These are phyloP conservation scores for Chelonoidis abingdonii DNA, from an alignment of 2,113 vertebrate species.

Conservation along the genomic window DNA sequence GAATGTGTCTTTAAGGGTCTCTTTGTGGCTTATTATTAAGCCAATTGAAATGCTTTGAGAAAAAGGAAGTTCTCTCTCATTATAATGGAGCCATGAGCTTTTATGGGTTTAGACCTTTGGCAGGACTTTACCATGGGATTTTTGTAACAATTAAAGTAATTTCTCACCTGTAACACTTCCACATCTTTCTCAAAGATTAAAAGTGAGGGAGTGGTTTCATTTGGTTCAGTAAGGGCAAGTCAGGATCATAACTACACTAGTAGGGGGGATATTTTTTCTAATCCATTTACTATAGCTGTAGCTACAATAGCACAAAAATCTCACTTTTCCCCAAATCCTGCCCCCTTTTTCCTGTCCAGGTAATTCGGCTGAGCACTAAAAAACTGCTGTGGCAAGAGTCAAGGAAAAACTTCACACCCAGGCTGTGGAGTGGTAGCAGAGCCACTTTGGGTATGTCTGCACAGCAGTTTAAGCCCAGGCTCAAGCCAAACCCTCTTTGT, in stretches of 20 bases:
- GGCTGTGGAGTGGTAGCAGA: background rate
- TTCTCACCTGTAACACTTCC: background rate
- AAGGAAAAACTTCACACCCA: background rate
- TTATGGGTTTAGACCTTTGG: background rate
- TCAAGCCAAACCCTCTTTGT: background rate
- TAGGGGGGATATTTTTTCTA: background rate
- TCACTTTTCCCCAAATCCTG: background rate
- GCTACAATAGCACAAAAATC: background rate
- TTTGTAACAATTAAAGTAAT: background rate
- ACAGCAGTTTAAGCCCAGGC: background rate
- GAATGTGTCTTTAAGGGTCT: conserved; percentile 57
- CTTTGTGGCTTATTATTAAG: background rate
- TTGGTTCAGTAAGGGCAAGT: background rate
- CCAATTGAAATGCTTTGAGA: background rate
- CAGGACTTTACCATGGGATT: background rate
- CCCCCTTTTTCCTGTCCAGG: background rate
- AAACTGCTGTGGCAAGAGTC: background rate
- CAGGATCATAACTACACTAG: background rate
- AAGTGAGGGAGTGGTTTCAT: background rate
- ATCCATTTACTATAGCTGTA: background rate
- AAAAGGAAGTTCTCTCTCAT: background rate
- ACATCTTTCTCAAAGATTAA: background rate
- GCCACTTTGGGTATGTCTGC: background rate
- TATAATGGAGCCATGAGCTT: background rate
- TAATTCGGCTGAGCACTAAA: background rate